Conservation (phyloP, 2,797 vertebrate species). For the Tadarida brasiliensis region DNA sequence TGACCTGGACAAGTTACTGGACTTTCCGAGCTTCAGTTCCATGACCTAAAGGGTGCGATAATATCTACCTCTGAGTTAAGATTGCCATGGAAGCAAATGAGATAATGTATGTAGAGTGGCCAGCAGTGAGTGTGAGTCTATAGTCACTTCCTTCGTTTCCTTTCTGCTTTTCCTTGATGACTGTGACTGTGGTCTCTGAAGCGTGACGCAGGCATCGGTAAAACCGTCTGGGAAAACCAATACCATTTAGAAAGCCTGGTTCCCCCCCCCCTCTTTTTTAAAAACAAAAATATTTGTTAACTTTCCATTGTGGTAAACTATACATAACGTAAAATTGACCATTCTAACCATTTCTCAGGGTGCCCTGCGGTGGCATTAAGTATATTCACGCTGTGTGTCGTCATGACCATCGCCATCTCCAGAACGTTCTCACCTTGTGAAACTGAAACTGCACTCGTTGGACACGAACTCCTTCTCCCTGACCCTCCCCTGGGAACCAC, state of each 20-base stretch:
- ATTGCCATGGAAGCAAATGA: not conserved
- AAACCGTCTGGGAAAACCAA: not conserved
- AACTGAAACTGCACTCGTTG: not conserved
- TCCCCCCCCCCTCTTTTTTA: not conserved
- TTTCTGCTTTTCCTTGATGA: not conserved
- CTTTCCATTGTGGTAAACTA: not conserved
- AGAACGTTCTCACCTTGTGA: not conserved
- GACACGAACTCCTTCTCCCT: not conserved
- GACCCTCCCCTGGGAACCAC: not conserved
- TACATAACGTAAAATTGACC: not conserved
- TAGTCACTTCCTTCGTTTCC: not conserved
- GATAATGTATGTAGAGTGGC: not conserved
- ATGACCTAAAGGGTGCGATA: not conserved
- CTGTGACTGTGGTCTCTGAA: not conserved
- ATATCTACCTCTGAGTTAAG: not conserved
- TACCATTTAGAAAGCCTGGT: not conserved
- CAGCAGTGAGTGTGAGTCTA: not conserved
- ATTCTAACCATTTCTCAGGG: not conserved
- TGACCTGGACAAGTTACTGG: not conserved
- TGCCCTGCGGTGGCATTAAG: not conserved
- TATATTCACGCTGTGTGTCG: not conserved
- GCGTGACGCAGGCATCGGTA: not conserved
- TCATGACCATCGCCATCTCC: not conserved
- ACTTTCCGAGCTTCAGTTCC: not conserved
- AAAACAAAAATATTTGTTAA: not conserved